A percentile compares a stretch with the other conserved stretches of the same genome.
phyloP scores from a whole-genome alignment of 2,888 invertebrate genomes.

The Petrophora chlorosata region DNA sequence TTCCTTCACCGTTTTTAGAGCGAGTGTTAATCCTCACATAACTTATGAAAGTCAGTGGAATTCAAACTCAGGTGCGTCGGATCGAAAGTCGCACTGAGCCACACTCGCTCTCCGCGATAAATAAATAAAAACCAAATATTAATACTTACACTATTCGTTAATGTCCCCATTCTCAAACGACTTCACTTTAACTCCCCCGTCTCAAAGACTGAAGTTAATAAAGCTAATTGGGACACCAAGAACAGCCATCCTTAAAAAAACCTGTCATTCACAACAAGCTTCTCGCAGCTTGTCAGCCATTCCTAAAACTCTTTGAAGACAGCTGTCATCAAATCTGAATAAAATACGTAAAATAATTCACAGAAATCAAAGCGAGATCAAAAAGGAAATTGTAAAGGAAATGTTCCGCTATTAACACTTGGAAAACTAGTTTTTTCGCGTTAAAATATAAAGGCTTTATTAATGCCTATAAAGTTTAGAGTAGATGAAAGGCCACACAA shows the following conservation, averaged over 20 bases:
- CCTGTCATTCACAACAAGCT: constrained; percentile 14
- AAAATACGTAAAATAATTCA: constrained; percentile 50
- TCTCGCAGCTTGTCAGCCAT: constrained; percentile 11
- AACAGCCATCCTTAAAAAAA: constrained; percentile 3
- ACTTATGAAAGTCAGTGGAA: no score
- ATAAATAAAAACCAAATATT: no score
- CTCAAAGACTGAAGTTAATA: neutral
- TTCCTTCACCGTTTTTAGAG: no score
- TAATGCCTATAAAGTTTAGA: constrained; percentile 20
- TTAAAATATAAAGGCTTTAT: constrained; percentile 20
- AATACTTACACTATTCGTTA: no score
- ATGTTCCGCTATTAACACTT: constrained; percentile 24
- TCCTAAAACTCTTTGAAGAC: constrained; percentile 29
- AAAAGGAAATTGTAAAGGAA: constrained; percentile 33
- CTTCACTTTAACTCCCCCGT: no score
- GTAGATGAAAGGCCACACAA: constrained; percentile 24
- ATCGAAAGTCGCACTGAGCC: no score
- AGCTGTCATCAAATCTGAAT: constrained; percentile 35
- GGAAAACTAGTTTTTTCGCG: constrained; percentile 20
- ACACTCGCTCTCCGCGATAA: no score
- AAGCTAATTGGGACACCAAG: constrained; percentile 5
- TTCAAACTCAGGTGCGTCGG: no score
- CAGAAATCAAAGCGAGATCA: constrained; percentile 51
- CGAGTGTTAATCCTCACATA: no score
- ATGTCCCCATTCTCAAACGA: no score